Base-by-base conservation (phyloP, 2,113 vertebrate species). In the Datnioides undecimradiatus region DNA sequence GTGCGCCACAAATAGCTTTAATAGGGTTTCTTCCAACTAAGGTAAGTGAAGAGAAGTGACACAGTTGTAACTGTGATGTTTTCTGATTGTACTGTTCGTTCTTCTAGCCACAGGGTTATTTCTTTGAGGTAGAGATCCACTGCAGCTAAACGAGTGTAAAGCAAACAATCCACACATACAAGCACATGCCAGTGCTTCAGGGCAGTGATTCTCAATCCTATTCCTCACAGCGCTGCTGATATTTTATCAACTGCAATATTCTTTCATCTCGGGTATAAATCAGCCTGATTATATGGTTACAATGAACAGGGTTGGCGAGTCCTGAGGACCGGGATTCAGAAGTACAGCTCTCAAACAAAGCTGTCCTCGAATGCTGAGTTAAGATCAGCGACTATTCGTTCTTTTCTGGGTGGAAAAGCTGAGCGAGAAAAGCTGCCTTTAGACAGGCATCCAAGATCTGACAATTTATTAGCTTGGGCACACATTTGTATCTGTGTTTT, bases 141-240 rank as follows among this genome's bases (percentile, higher is more conserved):
- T 8, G 55, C 33, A 58, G 46, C 57, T 27, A 17, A 67, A 71
- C 34, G 40, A 41, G 8, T 41, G 25, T 48, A 48, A 78, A 65
- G 17, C 43, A 71, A 65, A 80, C 66, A 65, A 38, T 33, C 40
- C 27, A 68, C 57, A 60, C 46, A 57, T 34, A 45, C 21, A 13
- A 29, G 17, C 55, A 45, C 9, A 33, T 66, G 45, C 34, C 64
- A 71, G 31, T 11, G 45, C 58, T 75, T 34, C 21, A 40, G 52
- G 43, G 69, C 43, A 68, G 12, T 33, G 34, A 76, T 40, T 78
- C 62, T 80, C 40, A 63, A 80, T 51, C 67, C 34, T 6, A 1
- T 21, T 31, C 58, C 34, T 45, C 45, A 33, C 52, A 40, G 36
- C 27, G 38, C 40, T 19, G 48, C 52, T 29, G 33, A 49, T 63